Conservation (phyloP, 1,140 invertebrate species). For the Brachionus plicatilis region DNA sequence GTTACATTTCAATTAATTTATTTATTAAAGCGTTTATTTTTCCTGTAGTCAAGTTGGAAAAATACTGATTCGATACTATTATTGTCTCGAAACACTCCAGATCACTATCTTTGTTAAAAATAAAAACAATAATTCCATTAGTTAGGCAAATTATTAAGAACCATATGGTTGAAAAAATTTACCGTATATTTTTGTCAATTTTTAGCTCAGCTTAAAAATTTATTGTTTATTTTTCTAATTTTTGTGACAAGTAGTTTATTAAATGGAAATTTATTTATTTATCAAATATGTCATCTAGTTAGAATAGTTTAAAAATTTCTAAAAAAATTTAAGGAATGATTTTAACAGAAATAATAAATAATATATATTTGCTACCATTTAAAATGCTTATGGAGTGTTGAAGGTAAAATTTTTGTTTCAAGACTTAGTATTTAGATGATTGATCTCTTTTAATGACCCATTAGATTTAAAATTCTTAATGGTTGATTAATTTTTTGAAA, state of each 20-base stretch:
- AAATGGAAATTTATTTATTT: not conserved
- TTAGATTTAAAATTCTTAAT: not conserved
- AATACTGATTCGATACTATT: not conserved
- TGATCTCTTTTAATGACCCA: not conserved
- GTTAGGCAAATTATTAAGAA: not conserved
- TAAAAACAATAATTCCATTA: not conserved
- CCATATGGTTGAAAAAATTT: not conserved
- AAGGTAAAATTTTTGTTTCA: not conserved
- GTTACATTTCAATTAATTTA: not conserved
- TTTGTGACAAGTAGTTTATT: not conserved
- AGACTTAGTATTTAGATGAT: not conserved
- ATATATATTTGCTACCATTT: no score
- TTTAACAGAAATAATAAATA: no score
- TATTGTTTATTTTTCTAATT: not conserved
- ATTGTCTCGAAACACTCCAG: not conserved
- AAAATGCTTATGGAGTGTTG: not conserved
- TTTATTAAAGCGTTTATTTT: not conserved
- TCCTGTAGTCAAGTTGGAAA: not conserved
- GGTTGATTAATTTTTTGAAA: not conserved
- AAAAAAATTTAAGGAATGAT: no score
- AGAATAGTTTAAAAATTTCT: no score
- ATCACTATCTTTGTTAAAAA: not conserved
- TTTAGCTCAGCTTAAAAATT: not conserved
- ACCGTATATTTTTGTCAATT: not conserved
- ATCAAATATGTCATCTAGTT: no score